phyloP scores from a whole-genome alignment of 2,888 invertebrate genomes.

The Ornithoptera alexandrae region DNA sequence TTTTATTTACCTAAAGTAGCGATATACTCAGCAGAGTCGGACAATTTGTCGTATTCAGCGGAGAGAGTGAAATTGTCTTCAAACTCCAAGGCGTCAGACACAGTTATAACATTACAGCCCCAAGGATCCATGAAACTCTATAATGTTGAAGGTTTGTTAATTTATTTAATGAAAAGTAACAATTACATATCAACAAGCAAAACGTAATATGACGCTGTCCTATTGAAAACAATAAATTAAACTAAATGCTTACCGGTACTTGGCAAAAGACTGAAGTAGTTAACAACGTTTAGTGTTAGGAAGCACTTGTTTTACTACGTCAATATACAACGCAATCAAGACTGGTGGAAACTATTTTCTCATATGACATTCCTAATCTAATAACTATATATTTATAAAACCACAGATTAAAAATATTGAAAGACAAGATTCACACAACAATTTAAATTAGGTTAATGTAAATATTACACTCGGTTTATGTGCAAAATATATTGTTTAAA shows the following conservation, averaged over 20 bases:
- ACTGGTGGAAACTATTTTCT: neutral
- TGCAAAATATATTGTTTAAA: too few species aligned
- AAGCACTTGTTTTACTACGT: neutral
- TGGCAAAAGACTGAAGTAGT: neutral
- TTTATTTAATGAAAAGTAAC: neutral
- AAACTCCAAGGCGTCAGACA: conserved; percentile 60
- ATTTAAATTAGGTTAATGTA: too few species aligned
- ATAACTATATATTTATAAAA: neutral
- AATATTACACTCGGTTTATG: too few species aligned
- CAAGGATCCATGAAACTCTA: conserved; percentile 78
- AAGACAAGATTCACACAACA: too few species aligned
- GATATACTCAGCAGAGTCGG: conserved; percentile 84
- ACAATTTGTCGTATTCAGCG: conserved; percentile 62
- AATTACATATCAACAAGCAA: neutral
- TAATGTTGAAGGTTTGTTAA: conserved; percentile 26
- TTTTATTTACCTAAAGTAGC: conserved; percentile 81
- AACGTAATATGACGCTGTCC: neutral
- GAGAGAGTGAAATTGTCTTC: conserved; percentile 80
- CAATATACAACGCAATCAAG: neutral
- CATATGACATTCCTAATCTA: neutral
- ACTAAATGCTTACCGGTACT: neutral
- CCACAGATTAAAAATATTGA: neutral
- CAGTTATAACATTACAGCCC: conserved; percentile 58
- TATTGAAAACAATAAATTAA: neutral
- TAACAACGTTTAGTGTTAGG: neutral